phyloP scores from a whole-genome alignment of 2,113 vertebrate genomes.

The Aepyceros melampus region DNA sequence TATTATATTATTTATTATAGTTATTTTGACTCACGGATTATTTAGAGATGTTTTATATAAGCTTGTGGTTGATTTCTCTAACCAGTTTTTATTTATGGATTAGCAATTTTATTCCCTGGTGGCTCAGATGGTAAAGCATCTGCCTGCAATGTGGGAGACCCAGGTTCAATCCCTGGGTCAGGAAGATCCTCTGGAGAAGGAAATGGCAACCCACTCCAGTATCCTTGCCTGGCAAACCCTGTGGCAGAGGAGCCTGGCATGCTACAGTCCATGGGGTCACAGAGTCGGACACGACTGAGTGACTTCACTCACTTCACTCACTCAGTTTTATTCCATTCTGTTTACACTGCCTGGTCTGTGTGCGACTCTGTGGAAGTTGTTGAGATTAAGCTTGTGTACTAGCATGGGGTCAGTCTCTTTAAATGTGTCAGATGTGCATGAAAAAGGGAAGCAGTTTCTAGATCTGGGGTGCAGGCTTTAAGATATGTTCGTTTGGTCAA shows the following conservation, averaged over 20 bases:
- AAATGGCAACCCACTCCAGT: too few species aligned
- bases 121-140: too few species aligned
- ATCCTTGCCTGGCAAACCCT: too few species aligned
- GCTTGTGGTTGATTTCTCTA: background rate
- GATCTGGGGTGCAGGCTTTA: background rate
- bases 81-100: background rate
- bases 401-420: background rate
- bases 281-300: too few species aligned
- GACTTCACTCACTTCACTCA: too few species aligned
- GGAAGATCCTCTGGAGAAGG: too few species aligned
- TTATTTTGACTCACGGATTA: background rate
- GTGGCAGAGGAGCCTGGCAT: too few species aligned
- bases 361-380: background rate
- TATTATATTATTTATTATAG: background rate
- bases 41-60: background rate
- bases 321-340: background rate
- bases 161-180: too few species aligned
- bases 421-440: background rate
- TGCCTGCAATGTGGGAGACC: too few species aligned
- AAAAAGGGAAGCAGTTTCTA: background rate
- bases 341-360: background rate
- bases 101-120: background rate
- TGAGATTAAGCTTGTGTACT: background rate
- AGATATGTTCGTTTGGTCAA: background rate
- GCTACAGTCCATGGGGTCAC: too few species aligned